phyloP scores from a whole-genome alignment of 1,140 invertebrate species.

The Ylistrum balloti region DNA sequence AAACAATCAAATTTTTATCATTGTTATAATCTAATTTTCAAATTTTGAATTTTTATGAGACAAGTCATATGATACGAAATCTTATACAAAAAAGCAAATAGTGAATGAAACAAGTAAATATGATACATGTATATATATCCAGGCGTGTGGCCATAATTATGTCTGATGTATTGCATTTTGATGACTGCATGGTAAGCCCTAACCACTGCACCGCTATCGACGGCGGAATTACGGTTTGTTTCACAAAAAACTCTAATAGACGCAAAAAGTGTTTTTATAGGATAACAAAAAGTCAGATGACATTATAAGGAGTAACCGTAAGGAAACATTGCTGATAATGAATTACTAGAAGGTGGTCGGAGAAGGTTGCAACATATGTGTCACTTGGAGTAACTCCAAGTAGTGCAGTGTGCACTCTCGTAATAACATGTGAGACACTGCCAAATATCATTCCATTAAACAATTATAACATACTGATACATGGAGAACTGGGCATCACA shows the following conservation, averaged over 20 bases:
- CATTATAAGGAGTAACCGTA: background rate
- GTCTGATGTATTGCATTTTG: background rate
- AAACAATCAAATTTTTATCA: no score
- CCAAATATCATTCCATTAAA: slow-evolving; percentile 30
- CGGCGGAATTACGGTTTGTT: slow-evolving; percentile 31
- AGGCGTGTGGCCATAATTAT: background rate
- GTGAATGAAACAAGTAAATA: background rate
- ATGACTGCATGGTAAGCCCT: background rate
- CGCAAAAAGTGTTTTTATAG: slow-evolving; percentile 8
- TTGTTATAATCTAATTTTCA: no score
- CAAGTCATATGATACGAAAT: no score
- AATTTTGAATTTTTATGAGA: no score
- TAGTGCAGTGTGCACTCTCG: background rate
- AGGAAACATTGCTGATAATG: slow-evolving; percentile 22
- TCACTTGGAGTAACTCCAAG: background rate
- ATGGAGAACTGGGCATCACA: background rate
- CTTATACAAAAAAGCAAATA: background rate
- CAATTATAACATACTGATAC: background rate
- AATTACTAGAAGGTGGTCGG: background rate
- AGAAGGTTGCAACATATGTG: background rate
- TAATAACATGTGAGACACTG: background rate
- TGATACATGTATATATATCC: background rate
- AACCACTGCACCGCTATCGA: background rate
- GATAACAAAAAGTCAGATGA: slow-evolving; percentile 26
- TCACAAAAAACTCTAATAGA: slow-evolving; percentile 37